These are phyloP conservation scores for Cairina moschata DNA, from an alignment of 2,113 vertebrate species.

Conservation along the genomic window DNA sequence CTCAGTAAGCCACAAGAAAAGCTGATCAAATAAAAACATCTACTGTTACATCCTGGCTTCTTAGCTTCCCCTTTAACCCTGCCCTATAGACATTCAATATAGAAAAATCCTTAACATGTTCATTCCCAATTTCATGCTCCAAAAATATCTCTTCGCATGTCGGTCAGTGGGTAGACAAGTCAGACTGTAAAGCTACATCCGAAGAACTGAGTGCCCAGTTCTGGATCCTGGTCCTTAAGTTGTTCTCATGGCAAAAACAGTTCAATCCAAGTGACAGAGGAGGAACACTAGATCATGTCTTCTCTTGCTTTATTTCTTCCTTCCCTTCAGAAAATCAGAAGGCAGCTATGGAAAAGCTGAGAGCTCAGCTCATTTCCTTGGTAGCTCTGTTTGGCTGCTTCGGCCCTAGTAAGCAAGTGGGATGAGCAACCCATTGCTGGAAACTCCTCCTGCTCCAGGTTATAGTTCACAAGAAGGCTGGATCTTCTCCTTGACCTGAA, in stretches of 20 bases:
- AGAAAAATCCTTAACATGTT: neutral
- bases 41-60: neutral
- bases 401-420: neutral
- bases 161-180: neutral
- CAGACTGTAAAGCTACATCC: neutral
- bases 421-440: neutral
- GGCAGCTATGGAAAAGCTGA: neutral
- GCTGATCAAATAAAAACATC: neutral
- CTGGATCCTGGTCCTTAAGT: neutral
- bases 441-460: neutral
- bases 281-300: neutral
- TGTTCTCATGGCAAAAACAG: neutral
- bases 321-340: neutral
- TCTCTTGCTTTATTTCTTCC: neutral
- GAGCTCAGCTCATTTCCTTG: neutral
- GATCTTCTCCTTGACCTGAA: neutral
- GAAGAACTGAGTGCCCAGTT: neutral
- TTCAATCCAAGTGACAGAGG: neutral
- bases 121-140: neutral
- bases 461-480: neutral
- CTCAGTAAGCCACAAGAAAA: neutral
- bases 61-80: neutral
- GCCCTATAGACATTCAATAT: neutral
- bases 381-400: neutral
- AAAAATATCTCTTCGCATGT: neutral